Percentiles rank a stretch among this genome's conserved stretches.
These are phyloP conservation scores for Idaea dimidiata DNA, from an alignment of 2,888 invertebrate species.

Conservation along the genomic window DNA sequence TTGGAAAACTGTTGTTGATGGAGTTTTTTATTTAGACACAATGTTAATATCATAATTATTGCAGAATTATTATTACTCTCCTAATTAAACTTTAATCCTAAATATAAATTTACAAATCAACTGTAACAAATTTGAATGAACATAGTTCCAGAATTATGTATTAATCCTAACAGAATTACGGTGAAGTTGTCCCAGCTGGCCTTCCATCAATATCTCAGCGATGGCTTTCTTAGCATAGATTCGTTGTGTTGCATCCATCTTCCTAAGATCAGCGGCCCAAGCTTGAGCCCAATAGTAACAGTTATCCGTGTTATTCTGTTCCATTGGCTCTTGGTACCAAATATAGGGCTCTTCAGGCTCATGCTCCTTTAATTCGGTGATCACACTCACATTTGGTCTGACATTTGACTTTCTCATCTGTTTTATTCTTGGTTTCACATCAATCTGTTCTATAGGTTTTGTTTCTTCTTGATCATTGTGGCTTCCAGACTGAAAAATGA, in stretches of 20 bases:
- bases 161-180: constrained; percentile 6
- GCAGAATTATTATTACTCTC: too few species aligned
- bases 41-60: too few species aligned
- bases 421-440: not conserved
- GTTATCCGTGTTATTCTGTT: not conserved
- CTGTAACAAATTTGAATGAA: not conserved
- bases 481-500: not conserved
- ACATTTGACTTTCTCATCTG: not conserved
- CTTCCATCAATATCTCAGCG: constrained; percentile 27
- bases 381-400: not conserved
- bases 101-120: not conserved
- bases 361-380: not conserved
- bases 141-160: not conserved
- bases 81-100: not conserved
- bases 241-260: constrained; percentile 26
- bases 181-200: constrained; percentile 15
- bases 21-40: too few species aligned
- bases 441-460: not conserved
- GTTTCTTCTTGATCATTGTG: not conserved
- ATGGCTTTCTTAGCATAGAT: constrained; percentile 27
- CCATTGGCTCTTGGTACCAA: not conserved
- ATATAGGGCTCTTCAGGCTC: not conserved
- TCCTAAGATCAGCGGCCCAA: constrained; percentile 22
- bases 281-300: constrained; percentile 21
- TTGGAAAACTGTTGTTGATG: too few species aligned